Evolutionary conservation across 2,113 vertebrate species (phyloP), one percentile per base, ranked within the genome.

Genomic region (Verasper variegatus): DNA sequence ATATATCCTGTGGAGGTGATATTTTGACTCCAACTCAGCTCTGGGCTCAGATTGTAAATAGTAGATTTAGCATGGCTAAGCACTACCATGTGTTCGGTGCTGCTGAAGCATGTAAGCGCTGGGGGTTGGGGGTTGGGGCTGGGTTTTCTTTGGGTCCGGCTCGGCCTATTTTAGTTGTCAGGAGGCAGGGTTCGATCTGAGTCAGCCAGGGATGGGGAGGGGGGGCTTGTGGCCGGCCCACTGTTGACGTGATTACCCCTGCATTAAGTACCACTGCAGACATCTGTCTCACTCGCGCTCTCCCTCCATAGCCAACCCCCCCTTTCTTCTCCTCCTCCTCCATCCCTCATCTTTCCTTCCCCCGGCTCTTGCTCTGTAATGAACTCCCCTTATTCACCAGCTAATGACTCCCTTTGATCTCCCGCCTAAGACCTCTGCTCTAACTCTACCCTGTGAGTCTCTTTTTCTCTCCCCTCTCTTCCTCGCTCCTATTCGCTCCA

Each of bases 341-440:
- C 85, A 80, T 87, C 92, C 86, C 82, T 87, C 90, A 77, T 85
- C 83, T 78, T 88, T 85, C 83, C 90, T 78, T 88, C 90, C 89
- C 83, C 89, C 51, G 85, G 91, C 91, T 91, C 91, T 93, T 88
- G 89, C 90, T 93, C 94, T 93, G 93, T 94, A 95, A 95, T 95
- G 93, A 95, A 95, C 94, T 93, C 93, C 91, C 90, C 94, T 94
- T 94, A 93, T 94, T 95, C 92, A 92, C 90, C 84, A 87, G 88
- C 93, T 95, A 95, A 95, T 95, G 93, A 94, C 91, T 93, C 84
- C 91, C 94, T 94, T 94, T 95, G 94, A 95, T 95, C 94, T 94
- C 83, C 90, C 74, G 88, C 90, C 91, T 84, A 81, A 94, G 94
- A 94, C 93, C 93, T 92, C 91, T 91, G 89, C 91, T 94, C 91